Percentiles rank a stretch among this genome's conserved stretches.
Evolutionary conservation across 2,888 invertebrate genomes (phyloP).

Genomic region (Rhamphomyia laevipes): DNA sequence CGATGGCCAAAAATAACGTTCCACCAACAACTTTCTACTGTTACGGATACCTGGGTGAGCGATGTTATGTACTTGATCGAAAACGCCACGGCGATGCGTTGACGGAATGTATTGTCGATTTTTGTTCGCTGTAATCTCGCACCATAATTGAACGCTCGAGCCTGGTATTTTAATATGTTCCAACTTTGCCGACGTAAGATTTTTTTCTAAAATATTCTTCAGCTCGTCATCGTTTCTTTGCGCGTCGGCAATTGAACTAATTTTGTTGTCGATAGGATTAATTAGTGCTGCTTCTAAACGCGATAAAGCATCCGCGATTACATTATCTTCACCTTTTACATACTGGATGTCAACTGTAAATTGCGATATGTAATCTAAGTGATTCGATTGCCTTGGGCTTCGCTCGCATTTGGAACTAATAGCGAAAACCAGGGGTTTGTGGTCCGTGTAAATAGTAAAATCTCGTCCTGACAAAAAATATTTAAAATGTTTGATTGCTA

Average conservation of each 20-base stretch:
- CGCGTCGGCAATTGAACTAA: too few relatives aligned
- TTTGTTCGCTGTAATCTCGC: not conserved
- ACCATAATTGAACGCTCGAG: not conserved
- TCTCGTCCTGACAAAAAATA: not conserved
- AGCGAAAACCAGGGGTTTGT: not conserved
- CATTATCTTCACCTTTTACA: not conserved
- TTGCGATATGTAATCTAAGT: not conserved
- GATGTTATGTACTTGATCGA: too few relatives aligned
- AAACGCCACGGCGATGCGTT: conserved; percentile 1
- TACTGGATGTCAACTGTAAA: not conserved
- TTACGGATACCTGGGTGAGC: conserved; percentile 14
- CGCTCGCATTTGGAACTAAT: not conserved
- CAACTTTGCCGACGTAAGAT: too few relatives aligned
- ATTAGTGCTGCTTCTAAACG: not conserved
- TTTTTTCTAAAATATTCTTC: too few relatives aligned
- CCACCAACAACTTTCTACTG: conserved; percentile 14
- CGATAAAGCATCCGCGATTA: not conserved
- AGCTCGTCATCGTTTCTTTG: too few relatives aligned
- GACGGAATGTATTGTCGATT: conserved; percentile 15
- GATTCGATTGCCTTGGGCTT: not conserved
- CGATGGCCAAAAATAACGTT: conserved; percentile 20
- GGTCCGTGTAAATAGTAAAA: conserved; percentile 4
- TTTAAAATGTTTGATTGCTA: conserved; percentile 11
- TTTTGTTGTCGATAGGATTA: too few relatives aligned
- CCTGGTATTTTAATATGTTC: too few relatives aligned